Evolutionary conservation across 2,888 invertebrate genomes (phyloP).

Genomic region (Gerris lacustris): DNA sequence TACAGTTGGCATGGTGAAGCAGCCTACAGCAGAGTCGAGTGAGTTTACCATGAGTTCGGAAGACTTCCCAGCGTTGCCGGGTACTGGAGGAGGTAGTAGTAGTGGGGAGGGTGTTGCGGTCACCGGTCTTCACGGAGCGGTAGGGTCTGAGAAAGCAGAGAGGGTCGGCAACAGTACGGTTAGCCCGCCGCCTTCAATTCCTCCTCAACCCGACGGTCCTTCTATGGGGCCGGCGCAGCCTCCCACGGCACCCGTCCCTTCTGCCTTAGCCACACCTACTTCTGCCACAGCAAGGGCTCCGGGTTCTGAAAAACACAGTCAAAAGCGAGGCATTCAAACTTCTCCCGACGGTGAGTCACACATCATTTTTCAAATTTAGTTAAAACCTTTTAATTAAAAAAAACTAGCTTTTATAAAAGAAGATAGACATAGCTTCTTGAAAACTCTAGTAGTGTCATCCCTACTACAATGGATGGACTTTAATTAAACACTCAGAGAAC

Average conservation of each 20-base stretch:
- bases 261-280: constrained; percentile 18
- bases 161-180: constrained; percentile 36
- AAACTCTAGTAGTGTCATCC: too few relatives aligned
- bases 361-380: neutral
- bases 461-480: too few relatives aligned
- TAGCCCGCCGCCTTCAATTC: neutral
- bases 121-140: constrained; percentile 34
- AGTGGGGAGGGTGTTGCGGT: constrained; percentile 9
- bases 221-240: neutral
- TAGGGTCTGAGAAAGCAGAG: constrained; percentile 35
- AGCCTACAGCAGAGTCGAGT: constrained; percentile 79
- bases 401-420: too few relatives aligned
- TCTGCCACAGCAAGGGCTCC: constrained; percentile 15
- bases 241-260: constrained; percentile 2
- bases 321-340: constrained; percentile 80
- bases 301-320: constrained; percentile 36
- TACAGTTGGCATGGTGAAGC: constrained; percentile 86
- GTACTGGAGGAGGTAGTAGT: constrained; percentile 43
- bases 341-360: constrained; percentile 67
- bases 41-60: constrained; percentile 97
- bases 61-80: constrained; percentile 98
- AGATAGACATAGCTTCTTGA: too few relatives aligned
- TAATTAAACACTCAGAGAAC: too few relatives aligned
- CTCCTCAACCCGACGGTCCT: neutral
- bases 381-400: too few relatives aligned